A percentile compares a stretch with the other conserved stretches of the same genome.
Evolutionary conservation across 2,888 invertebrate species (phyloP).

Genomic region (Drosophila phalerata): DNA sequence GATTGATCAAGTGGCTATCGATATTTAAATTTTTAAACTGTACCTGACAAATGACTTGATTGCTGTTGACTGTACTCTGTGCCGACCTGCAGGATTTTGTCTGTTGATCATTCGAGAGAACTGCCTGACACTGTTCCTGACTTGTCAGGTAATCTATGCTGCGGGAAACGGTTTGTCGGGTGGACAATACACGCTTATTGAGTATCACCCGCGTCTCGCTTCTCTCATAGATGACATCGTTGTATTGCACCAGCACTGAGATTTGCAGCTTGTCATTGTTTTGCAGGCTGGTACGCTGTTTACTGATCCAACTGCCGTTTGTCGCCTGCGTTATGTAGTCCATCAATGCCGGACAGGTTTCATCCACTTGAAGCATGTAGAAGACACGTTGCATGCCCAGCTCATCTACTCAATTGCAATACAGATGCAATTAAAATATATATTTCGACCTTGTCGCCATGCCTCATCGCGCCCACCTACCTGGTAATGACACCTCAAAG

Average conservation of each 20-base stretch:
- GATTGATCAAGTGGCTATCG: too few species aligned
- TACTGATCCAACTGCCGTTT: conserved; percentile 64
- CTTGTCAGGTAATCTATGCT: conserved; percentile 23
- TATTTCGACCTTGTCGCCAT: conserved; percentile 1
- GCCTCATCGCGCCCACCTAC: conserved; percentile 37
- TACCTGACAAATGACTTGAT: conserved; percentile 50
- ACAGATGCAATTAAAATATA: conserved; percentile 1
- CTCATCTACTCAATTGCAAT: conserved; percentile 65
- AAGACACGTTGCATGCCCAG: conserved; percentile 70
- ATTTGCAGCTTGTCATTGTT: conserved; percentile 71
- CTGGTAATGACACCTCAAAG: conserved; percentile 69
- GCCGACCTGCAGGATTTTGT: conserved; percentile 44
- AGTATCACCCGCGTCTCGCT: conserved; percentile 66
- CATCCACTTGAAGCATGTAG: conserved; percentile 73
- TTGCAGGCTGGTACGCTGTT: conserved; percentile 51
- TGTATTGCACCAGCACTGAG: conserved; percentile 71
- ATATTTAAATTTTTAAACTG: too few species aligned
- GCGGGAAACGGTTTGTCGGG: conserved; percentile 33
- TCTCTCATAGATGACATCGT: conserved; percentile 67
- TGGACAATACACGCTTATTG: conserved; percentile 60
- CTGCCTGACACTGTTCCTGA: conserved; percentile 39
- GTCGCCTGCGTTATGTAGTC: conserved; percentile 66
- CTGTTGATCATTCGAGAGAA: conserved; percentile 20
- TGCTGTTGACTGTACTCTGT: conserved; percentile 36
- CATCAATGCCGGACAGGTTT: conserved; percentile 69